phyloP scores from a whole-genome alignment of 2,113 vertebrate species.

The Hylia prasina region DNA sequence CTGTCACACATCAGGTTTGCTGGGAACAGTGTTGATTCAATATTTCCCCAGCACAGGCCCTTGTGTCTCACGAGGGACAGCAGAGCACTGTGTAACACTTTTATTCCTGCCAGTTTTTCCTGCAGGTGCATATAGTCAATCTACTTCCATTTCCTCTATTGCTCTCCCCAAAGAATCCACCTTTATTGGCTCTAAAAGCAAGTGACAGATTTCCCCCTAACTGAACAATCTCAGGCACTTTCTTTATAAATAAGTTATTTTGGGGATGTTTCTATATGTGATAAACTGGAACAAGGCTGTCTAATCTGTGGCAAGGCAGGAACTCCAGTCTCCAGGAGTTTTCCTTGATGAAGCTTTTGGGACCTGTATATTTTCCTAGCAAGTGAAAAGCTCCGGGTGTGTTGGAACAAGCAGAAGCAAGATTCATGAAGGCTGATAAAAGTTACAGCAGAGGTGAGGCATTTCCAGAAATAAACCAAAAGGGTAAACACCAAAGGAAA shows the following conservation, averaged over 20 bases:
- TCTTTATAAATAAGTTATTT: conserved; percentile 30
- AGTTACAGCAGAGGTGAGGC: not conserved
- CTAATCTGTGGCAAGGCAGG: not conserved
- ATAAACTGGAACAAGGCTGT: not conserved
- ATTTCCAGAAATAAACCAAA: not conserved
- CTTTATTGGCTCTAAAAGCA: conserved; percentile 28
- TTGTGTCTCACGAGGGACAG: not conserved
- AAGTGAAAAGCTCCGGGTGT: not conserved
- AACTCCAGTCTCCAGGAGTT: not conserved
- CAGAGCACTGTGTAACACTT: not conserved
- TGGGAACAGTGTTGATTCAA: not conserved
- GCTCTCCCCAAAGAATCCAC: conserved; percentile 2
- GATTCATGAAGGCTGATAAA: not conserved
- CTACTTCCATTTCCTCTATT: not conserved
- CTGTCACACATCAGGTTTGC: not conserved
- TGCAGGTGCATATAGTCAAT: conserved; percentile 18
- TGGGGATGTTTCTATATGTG: not conserved
- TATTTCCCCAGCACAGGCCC: not conserved
- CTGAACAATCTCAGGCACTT: not conserved
- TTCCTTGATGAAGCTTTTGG: not conserved
- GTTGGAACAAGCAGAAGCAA: not conserved
- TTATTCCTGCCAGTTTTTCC: conserved; percentile 33
- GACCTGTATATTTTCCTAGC: not conserved
- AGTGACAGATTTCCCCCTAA: not conserved
- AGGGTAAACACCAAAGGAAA: not conserved